Base-by-base conservation (phyloP, 1,140 invertebrate species). In the Euwallacea fornicatus region DNA sequence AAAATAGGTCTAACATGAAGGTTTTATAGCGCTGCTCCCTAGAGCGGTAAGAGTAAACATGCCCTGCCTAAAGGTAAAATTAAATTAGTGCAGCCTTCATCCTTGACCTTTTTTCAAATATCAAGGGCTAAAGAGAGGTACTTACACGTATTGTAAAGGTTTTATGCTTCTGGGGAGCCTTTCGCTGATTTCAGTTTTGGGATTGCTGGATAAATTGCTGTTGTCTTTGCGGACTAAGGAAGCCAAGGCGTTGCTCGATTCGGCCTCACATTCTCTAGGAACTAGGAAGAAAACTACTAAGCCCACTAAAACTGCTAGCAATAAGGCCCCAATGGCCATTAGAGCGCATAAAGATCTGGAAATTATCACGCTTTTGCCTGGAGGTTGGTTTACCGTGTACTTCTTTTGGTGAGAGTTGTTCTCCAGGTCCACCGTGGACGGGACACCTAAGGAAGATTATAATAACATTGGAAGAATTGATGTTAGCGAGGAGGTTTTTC, bases 101-200 rank as follows among this genome's bases (percentile, higher is more conserved):
- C 10, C 46, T n/a, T 54, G 16, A 11, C 42, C 9, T 62, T 46
- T n/a, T 62, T 47, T n/a, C 0, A 62, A 63, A 50, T 15, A 42
- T 69, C 42, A 43, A 2, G 41, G 66, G 46, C 54, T 21, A 55
- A 55, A 65, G 10, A 56, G 47, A 46, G 15, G 42, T 54, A 55
- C 71, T 76, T 73, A 81, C 80, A 67, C 77, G 69, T 81, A 81
- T 74, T 80, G 78, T 42, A 69, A 56, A n/a, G 80, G 80, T 60
- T 72, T 53, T 42, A 81, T 69, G 69, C 66, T 75, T 9, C 68
- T 73, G 11, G 80, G 80, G 33, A 81, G 68, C 44, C 79, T 77
- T 56, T 75, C 67, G 16, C 74, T 67, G n/a, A 79, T 66, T 16
- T 74, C 73, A 10, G 21, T 13, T 0, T 46, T 62, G 13, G 42